A percentile compares a stretch with the other conserved stretches of the same genome.
phyloP scores from a whole-genome alignment of 1,140 invertebrate genomes.

The Papilio polytes region DNA sequence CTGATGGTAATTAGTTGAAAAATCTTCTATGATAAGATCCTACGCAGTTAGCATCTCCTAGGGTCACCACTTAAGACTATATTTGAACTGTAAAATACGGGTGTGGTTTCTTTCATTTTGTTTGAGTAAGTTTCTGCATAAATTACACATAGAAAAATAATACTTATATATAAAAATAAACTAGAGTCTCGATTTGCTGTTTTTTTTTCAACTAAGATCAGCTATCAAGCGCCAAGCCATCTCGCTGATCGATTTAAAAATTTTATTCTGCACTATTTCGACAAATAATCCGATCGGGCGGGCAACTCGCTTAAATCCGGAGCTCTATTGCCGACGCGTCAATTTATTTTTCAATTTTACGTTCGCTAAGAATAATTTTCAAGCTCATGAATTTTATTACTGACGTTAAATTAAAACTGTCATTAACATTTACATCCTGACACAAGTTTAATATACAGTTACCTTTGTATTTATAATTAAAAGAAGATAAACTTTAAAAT shows the following conservation, averaged over 20 bases:
- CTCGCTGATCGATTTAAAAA: conserved; percentile 13
- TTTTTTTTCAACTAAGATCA: not conserved
- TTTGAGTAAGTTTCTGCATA: too few species aligned
- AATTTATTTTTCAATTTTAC: conserved; percentile 31
- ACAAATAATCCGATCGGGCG: conserved; percentile 8
- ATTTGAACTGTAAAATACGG: not conserved
- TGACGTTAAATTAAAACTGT: not conserved
- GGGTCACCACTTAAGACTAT: not conserved
- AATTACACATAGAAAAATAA: not conserved
- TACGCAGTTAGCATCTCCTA: too few species aligned
- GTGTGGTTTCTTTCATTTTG: too few species aligned
- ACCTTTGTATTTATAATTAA: too few species aligned
- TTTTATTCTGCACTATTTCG: conserved; percentile 22
- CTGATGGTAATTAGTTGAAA: not conserved
- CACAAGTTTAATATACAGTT: too few species aligned
- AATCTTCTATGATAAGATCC: not conserved
- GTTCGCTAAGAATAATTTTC: not conserved
- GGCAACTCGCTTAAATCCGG: conserved; percentile 10
- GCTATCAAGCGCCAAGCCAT: not conserved
- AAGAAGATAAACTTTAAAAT: too few species aligned
- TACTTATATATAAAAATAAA: not conserved
- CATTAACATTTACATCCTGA: not conserved
- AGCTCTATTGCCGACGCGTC: conserved; percentile 9
- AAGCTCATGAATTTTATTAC: not conserved
- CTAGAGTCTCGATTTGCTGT: not conserved